Evolutionary conservation across 2,888 invertebrate species (phyloP).

Genomic region (Drosophila longiperda): DNA sequence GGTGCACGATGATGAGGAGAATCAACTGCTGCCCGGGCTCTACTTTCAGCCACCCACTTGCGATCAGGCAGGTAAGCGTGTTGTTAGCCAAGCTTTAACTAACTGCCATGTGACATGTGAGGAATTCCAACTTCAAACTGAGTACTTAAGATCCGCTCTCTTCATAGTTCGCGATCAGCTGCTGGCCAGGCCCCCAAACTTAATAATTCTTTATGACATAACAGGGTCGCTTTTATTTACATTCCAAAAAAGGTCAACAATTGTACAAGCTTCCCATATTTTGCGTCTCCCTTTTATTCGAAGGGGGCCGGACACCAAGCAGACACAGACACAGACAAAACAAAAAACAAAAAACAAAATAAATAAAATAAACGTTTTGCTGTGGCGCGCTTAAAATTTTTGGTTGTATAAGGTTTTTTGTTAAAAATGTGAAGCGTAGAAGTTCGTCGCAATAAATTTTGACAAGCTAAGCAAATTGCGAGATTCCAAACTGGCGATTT

Average conservation of each 20-base stretch:
- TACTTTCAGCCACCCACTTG: conserved; percentile 84
- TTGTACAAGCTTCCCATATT: conserved; percentile 11
- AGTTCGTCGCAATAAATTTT: conserved; percentile 35
- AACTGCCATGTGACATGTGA: conserved; percentile 57
- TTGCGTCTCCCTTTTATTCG: neutral
- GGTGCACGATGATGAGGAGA: conserved; percentile 84
- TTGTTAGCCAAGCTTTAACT: conserved; percentile 84
- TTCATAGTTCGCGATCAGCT: conserved; percentile 15
- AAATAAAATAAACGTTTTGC: neutral
- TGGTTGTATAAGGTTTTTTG: conserved; percentile 4
- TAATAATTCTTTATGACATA: conserved; percentile 36
- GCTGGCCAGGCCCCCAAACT: conserved; percentile 51
- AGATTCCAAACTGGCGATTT: conserved; percentile 29
- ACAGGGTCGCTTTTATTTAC: conserved; percentile 42
- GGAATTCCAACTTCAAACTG: conserved; percentile 8
- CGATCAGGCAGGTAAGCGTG: conserved; percentile 85
- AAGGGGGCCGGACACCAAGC: conserved; percentile 60
- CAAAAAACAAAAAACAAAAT: conserved; percentile 2
- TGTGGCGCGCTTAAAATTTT: conserved; percentile 7
- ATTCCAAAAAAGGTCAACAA: conserved; percentile 56
- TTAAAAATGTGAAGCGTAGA: conserved; percentile 35
- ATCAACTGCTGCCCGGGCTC: conserved; percentile 82
- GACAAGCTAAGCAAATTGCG: conserved; percentile 56
- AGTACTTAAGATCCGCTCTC: conserved; percentile 16
- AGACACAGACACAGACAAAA: conserved; percentile 18